A percentile compares a stretch with the other conserved stretches of the same genome.
Conservation (phyloP, 2,797 vertebrate genomes). For the Catharus ustulatus region DNA sequence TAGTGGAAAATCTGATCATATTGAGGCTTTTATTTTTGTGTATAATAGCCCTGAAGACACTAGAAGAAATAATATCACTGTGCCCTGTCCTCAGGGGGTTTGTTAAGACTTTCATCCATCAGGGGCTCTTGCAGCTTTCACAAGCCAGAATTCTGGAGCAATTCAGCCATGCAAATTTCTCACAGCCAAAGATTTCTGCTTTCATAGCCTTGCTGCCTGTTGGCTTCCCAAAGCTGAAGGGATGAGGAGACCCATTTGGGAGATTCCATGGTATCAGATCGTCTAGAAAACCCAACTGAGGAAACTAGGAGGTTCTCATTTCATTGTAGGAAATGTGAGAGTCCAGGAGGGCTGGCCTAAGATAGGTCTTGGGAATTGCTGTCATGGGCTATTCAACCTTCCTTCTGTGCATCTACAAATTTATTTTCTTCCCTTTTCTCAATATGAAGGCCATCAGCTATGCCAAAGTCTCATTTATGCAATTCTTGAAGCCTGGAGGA, state of each 20-base stretch:
- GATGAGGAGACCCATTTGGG: neutral
- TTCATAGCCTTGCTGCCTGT: neutral
- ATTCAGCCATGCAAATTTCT: neutral
- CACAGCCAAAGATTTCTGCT: neutral
- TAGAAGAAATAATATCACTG: neutral
- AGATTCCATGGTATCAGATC: neutral
- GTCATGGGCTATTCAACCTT: neutral
- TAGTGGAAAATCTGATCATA: neutral
- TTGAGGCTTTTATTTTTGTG: neutral
- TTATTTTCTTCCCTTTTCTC: neutral
- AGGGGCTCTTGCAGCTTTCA: neutral
- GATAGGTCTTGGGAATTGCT: neutral
- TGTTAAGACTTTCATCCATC: neutral
- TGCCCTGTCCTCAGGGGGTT: neutral
- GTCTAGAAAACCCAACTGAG: neutral
- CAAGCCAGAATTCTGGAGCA: neutral
- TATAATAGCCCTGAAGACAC: neutral
- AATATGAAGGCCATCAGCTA: neutral
- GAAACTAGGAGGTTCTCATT: neutral
- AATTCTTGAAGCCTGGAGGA: neutral
- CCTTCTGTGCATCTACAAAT: neutral
- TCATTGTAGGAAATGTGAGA: neutral
- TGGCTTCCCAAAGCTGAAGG: neutral
- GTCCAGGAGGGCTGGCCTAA: neutral
- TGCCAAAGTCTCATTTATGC: neutral